Base-by-base conservation (phyloP, 2,888 invertebrate genomes). In the Heliconius charithonia region DNA sequence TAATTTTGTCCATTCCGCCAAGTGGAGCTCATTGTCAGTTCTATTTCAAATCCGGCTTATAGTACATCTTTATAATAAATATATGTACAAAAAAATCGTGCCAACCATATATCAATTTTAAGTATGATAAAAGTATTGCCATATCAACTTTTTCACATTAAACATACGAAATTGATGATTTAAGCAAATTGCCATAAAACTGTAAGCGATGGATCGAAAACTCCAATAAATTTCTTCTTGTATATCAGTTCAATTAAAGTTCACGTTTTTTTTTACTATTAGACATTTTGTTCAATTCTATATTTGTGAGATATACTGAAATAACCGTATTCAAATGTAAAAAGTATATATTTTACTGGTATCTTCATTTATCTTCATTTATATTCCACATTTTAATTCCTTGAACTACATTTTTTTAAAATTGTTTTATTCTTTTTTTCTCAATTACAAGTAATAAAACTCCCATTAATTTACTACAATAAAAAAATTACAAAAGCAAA, bases 131-230 rank as follows among this genome's bases (percentile, higher is more conserved):
- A 12, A 19, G 4, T 29, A 71, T 71, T 70, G 19, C 25, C 13
- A 10, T 51, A 56, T 13, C 51, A 62, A 73, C 56, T 37, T 73
- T 72, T 65, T 32, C 65, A 72, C 41, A 75, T 56, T 65, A 71
- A 77, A 65, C 63, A 65, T 56, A 72, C 71, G 66, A 77, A 56
- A 72, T 65, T 72, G 63, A 56, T 41, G 25, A 51, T 72, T 71
- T 51, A 65, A 77, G 51, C 56, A 77, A 77, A 77, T 77, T 56
- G 63, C 72, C 72, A 77, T 77, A 77, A 72, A 72, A 70, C 69
- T 76, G 76, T 29, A 29, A 72, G 77, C 77, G 37, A 56, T 32
- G 76, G 45, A 76, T 45, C 41, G 76, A 51, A 77, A 77, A 71
- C 71, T 65, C 62, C 71, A 70, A 77, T 77, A 77, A 71, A 71